phyloP scores from a whole-genome alignment of 2,113 vertebrate species.

The Embiotoca jacksoni region DNA sequence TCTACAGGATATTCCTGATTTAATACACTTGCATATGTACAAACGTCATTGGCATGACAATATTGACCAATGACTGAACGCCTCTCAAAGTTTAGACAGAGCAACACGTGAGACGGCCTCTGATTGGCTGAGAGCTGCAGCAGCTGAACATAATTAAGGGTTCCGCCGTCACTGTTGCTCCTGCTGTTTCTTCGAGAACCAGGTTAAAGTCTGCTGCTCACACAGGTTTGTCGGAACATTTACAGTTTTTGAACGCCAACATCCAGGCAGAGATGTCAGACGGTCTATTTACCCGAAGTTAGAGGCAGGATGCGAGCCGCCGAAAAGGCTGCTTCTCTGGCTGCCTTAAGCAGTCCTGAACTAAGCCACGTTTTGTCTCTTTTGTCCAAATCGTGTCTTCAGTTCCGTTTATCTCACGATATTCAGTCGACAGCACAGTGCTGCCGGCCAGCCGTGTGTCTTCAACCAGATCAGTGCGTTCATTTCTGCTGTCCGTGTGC shows the following conservation, averaged over 20 bases:
- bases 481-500: background rate
- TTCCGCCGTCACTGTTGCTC: background rate
- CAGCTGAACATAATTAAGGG: conserved; percentile 26
- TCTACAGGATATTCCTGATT: background rate
- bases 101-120: conserved; percentile 19
- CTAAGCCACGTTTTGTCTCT: conserved; percentile 13
- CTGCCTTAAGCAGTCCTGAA: conserved; percentile 20
- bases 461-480: background rate
- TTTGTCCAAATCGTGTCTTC: background rate
- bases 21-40: background rate
- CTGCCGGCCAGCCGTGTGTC: background rate
- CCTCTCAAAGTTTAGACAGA: conserved; percentile 40
- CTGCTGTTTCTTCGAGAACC: conserved; percentile 29
- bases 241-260: background rate
- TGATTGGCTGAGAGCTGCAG: conserved; percentile 72
- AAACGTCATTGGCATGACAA: background rate
- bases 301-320: background rate
- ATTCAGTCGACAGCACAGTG: background rate
- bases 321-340: conserved; percentile 6
- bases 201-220: conserved; percentile 37
- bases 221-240: conserved; percentile 73
- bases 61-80: conserved; percentile 66
- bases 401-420: background rate
- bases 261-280: fast-evolving
- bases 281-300: background rate